Base-by-base conservation (phyloP, 2,888 invertebrate species). In the Hirtodrosophila histrioides region DNA sequence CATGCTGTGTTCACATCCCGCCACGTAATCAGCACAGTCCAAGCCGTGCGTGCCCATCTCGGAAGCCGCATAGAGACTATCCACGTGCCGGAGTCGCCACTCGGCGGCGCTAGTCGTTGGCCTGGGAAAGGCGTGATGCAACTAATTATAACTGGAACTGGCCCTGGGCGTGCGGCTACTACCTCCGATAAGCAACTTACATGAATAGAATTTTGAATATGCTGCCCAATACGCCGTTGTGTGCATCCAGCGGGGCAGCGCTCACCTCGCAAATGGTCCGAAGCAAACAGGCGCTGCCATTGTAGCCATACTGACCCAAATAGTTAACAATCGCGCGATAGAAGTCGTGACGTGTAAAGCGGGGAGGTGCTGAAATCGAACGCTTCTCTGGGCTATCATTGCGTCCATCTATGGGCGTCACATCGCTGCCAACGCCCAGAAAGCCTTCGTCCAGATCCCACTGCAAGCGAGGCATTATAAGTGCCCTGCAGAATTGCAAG, bases 241-340 rank as follows among this genome's bases (percentile, higher is more conserved):
- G 84, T 31, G 58, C 80, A 56, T 89, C 86, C 55, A 91, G 46
- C 2, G 89, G 86, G 8, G 74, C 41, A 37, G 83, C 92, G 49
- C 94, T 93, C 60, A 93, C 93, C 89, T 95, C 95, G 83, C 95
- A 95, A 85, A 95, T 94, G 46, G 93, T 93, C 73, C 94, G 92
- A 69, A 95, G 91, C 63, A 95, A 91, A 88, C 95, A 95, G 31
- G 92, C 90, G 46, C 92, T 92, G 5, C 94, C 95, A 60, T 90
- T 91, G 69, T 82, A 82, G 31, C 89, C 88, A 60, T 82, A 91
- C 64, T 86, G 81, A 43, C 87, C 76, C 70, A 90, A 68, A 78
- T 89, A 90, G 50, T 86, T 89, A 7, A 78, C 72, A 60, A 89
- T 73, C 40, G 86, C 75, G 33, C 78, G 88, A 69, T 90, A 91